phyloP scores from a whole-genome alignment of 1,140 invertebrate species.

The Elymnias hypermnestra region DNA sequence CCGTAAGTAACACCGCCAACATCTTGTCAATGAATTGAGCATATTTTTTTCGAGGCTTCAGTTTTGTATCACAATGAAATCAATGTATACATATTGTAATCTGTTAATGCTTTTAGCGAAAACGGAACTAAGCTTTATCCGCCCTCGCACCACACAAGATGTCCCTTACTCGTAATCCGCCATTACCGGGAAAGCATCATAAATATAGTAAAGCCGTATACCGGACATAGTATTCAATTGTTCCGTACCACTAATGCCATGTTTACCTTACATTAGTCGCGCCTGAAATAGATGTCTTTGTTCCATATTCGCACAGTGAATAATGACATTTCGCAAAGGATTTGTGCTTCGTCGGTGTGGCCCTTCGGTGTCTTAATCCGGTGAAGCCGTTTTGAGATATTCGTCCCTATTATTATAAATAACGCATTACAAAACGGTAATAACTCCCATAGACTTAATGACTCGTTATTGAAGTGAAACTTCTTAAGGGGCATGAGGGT shows the following conservation, averaged over 20 bases:
- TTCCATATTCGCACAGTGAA: slow-evolving; percentile 40
- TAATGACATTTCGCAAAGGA: slow-evolving; percentile 39
- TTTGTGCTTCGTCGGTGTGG: slow-evolving; percentile 32
- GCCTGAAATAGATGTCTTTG: slow-evolving; percentile 53
- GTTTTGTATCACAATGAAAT: too few species aligned
- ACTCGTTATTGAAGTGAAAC: too few species aligned
- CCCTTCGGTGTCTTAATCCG: slow-evolving; percentile 37
- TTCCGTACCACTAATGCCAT: slow-evolving; percentile 48
- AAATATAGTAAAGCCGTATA: slow-evolving; percentile 40
- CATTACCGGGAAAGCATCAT: slow-evolving; percentile 51
- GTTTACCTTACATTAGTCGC: slow-evolving; percentile 60
- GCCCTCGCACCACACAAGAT: slow-evolving; percentile 43
- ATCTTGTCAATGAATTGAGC: too few species aligned
- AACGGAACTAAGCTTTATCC: slow-evolving; percentile 44
- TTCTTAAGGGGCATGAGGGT: too few species aligned
- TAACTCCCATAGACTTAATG: too few species aligned
- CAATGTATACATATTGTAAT: too few species aligned
- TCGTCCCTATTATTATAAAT: slow-evolving; percentile 2
- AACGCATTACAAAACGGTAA: too few species aligned
- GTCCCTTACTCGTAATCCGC: slow-evolving; percentile 39
- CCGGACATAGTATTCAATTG: slow-evolving; percentile 52
- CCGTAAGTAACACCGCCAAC: too few species aligned
- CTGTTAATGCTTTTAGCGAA: slow-evolving; percentile 23
- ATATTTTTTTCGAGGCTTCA: too few species aligned
- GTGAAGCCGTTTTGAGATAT: slow-evolving; percentile 25